These are phyloP conservation scores for Spizaetus ornatus DNA, from an alignment of 2,113 vertebrate species.

Conservation along the genomic window DNA sequence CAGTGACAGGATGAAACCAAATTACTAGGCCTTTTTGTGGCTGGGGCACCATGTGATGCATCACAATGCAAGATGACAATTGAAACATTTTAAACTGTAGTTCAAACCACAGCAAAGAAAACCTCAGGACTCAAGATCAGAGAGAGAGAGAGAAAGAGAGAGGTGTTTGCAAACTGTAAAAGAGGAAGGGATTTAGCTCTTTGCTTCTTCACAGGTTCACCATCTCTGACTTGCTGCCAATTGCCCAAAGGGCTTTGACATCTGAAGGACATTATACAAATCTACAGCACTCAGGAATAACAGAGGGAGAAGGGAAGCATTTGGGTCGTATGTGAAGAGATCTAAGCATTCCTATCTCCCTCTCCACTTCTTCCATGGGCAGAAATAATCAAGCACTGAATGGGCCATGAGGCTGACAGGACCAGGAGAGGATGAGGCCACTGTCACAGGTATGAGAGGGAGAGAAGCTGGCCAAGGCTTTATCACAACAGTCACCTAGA, in stretches of 20 bases:
- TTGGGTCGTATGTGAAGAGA: not conserved
- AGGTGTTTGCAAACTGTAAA: slow-evolving; percentile 63
- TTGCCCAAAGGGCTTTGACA: slow-evolving; percentile 43
- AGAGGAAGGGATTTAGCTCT: slow-evolving; percentile 53
- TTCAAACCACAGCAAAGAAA: slow-evolving; percentile 71
- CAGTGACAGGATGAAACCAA: slow-evolving; percentile 69
- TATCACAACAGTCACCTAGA: not conserved
- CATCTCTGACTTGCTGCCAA: slow-evolving; percentile 44
- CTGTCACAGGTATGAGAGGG: not conserved
- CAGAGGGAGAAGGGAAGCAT: not conserved
- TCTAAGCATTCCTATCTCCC: slow-evolving; percentile 39
- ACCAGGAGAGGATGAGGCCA: not conserved
- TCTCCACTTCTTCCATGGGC: not conserved
- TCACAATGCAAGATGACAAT: slow-evolving; percentile 69
- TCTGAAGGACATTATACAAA: slow-evolving; percentile 57
- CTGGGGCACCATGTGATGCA: slow-evolving; percentile 64
- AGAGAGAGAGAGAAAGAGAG: slow-evolving; percentile 52
- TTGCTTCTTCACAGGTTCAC: slow-evolving; percentile 49
- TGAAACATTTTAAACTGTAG: slow-evolving; percentile 65
- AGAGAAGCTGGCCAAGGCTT: not conserved
- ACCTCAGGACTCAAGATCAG: slow-evolving; percentile 65
- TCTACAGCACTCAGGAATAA: not conserved
- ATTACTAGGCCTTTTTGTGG: slow-evolving; percentile 67
- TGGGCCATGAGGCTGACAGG: not conserved
- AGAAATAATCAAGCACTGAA: not conserved